These are phyloP conservation scores for Holcopasites calliopsidis DNA, from an alignment of 1,140 invertebrate species.

Conservation along the genomic window DNA sequence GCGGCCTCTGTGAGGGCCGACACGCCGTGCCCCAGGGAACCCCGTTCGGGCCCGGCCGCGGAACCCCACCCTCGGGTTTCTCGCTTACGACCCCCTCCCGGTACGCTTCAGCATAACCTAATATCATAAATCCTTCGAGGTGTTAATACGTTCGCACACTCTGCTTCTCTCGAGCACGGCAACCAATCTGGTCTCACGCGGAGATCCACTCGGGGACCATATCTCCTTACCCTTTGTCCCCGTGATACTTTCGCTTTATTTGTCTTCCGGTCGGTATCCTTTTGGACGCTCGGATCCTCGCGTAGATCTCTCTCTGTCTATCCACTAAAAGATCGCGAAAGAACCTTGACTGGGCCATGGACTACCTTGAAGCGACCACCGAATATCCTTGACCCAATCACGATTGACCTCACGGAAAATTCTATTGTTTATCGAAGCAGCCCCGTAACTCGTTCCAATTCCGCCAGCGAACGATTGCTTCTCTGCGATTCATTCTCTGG, in stretches of 20 bases:
- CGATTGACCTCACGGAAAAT: no score
- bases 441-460: slow-evolving; percentile 6
- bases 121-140: slow-evolving; percentile 78
- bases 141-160: slow-evolving; percentile 78
- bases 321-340: not conserved
- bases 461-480: slow-evolving; percentile 1
- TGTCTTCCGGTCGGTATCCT: slow-evolving; percentile 26
- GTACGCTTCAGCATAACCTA: slow-evolving; percentile 41
- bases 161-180: slow-evolving; percentile 60
- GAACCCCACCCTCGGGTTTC: slow-evolving; percentile 12
- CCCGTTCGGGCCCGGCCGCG: slow-evolving; percentile 47
- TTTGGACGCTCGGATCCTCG: slow-evolving; percentile 20
- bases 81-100: slow-evolving; percentile 7
- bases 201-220: slow-evolving; percentile 49
- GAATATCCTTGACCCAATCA: no score
- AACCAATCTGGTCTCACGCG: slow-evolving; percentile 61
- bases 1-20: slow-evolving; percentile 63
- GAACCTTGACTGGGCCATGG: not conserved
- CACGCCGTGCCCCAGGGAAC: slow-evolving; percentile 71
- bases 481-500: slow-evolving; percentile 2
- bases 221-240: slow-evolving; percentile 50
- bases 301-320: not conserved
- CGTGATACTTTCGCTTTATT: slow-evolving; percentile 38
- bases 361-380: no score
- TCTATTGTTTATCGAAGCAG: not conserved